Percentiles rank a stretch among this genome's conserved stretches.
Conservation (phyloP, 1,140 invertebrate species). For the Brachionus rubens region DNA sequence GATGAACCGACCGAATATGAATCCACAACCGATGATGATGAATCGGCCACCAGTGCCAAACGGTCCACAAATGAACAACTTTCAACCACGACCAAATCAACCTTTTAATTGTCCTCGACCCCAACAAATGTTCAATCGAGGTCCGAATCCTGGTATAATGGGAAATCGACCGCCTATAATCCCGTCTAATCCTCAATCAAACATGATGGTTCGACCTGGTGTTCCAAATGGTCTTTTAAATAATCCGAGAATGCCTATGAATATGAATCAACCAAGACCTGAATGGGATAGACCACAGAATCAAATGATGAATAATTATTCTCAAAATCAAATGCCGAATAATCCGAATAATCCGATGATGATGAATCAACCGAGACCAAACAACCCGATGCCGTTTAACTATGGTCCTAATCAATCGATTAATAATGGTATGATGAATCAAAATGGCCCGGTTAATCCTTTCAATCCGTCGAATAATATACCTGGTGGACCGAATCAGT, state of each 20-base stretch:
- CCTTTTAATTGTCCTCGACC: conserved; percentile 53
- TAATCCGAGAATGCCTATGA: conserved; percentile 62
- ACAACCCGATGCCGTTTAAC: background rate
- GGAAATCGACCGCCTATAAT: conserved; percentile 63
- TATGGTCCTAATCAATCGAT: background rate
- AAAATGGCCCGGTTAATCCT: background rate
- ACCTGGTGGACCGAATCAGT: background rate
- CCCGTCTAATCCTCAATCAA: conserved; percentile 46
- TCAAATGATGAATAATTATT: conserved; percentile 47
- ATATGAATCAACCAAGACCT: conserved; percentile 64
- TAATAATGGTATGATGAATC: background rate
- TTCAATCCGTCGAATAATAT: background rate
- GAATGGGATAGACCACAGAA: conserved; percentile 72
- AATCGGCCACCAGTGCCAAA: conserved; percentile 14
- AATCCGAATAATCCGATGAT: conserved; percentile 6
- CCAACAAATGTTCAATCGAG: conserved; percentile 56
- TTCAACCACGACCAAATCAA: background rate
- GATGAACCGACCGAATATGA: conserved; percentile 64
- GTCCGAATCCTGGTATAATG: conserved; percentile 48
- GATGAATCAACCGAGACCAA: conserved; percentile 23
- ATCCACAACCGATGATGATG: conserved; percentile 58
- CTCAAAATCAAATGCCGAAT: background rate
- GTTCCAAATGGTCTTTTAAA: conserved; percentile 63
- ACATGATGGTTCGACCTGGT: conserved; percentile 48
- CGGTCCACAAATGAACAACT: background rate